phyloP scores from a whole-genome alignment of 2,797 vertebrate species.

The Synaphobranchus kaupii region DNA sequence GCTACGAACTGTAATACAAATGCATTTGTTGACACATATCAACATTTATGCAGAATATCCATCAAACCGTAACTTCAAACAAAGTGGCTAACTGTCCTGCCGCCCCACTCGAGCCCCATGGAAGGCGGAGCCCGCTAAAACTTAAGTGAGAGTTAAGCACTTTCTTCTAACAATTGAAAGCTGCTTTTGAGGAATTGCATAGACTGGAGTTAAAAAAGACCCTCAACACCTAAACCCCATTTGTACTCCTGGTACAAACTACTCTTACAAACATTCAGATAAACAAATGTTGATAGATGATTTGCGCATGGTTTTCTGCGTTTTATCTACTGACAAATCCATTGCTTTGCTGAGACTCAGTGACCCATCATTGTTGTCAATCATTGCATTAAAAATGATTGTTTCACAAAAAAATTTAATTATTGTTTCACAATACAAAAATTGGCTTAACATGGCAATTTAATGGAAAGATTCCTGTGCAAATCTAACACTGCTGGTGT shows the following conservation, averaged over 20 bases:
- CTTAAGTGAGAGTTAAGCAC: neutral
- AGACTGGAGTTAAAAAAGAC: neutral
- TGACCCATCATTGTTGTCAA: neutral
- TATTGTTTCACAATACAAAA: neutral
- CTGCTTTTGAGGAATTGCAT: neutral
- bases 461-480: neutral
- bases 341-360: neutral
- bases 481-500: no score
- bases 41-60: neutral
- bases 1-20: neutral
- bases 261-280: neutral
- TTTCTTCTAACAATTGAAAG: neutral
- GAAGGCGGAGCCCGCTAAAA: neutral
- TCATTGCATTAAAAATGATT: neutral
- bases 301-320: neutral
- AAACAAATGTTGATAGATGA: neutral
- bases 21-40: slow-evolving; percentile 14
- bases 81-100: neutral
- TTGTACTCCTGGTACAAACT: neutral
- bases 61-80: slow-evolving; percentile 25
- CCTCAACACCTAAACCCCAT: neutral
- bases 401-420: neutral
- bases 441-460: neutral
- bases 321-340: neutral
- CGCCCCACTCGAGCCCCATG: neutral